Percentiles rank a stretch among this genome's conserved stretches.
These are phyloP conservation scores for Hassar affinis DNA, from an alignment of 2,113 vertebrate genomes.

Conservation along the genomic window DNA sequence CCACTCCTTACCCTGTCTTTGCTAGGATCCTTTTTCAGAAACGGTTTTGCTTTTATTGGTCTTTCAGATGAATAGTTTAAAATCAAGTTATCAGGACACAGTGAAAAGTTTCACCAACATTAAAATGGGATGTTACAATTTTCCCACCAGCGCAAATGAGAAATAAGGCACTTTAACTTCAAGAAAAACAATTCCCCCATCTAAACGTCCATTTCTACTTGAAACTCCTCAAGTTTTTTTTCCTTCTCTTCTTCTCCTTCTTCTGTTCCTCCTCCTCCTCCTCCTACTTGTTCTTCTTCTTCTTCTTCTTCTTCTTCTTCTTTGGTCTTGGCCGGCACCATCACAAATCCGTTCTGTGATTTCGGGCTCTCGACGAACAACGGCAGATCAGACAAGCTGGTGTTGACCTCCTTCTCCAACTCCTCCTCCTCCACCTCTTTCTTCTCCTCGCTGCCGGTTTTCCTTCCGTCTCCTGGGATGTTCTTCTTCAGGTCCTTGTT, in stretches of 20 bases:
- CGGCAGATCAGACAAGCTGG: conserved; percentile 80
- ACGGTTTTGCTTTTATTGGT: conserved; percentile 4
- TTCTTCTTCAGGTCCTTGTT: conserved; percentile 87
- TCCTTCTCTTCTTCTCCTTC: conserved; percentile 34
- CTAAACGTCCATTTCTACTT: conserved; percentile 60
- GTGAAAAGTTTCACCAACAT: conserved; percentile 60
- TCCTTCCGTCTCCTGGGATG: conserved; percentile 83
- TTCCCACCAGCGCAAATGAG: conserved; percentile 42
- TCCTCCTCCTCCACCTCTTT: conserved; percentile 71
- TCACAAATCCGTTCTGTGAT: conserved; percentile 76
- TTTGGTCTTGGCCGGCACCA: conserved; percentile 79
- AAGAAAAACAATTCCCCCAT: conserved; percentile 43
- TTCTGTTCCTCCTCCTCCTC: conserved; percentile 70
- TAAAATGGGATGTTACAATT: conserved; percentile 34
- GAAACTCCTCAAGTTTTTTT: conserved; percentile 74
- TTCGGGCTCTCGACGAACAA: conserved; percentile 78
- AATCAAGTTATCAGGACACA: conserved; percentile 58
- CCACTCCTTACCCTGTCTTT: conserved; percentile 6
- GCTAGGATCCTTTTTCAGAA: neutral
- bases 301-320: conserved; percentile 72
- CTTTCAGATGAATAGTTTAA: conserved; percentile 33
- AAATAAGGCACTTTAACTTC: conserved; percentile 67
- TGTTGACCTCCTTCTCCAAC: conserved; percentile 83
- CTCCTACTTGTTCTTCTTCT: neutral
- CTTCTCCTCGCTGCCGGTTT: conserved; percentile 73